Base-by-base conservation (phyloP, 2,888 invertebrate genomes). In the Clostera curtula region DNA sequence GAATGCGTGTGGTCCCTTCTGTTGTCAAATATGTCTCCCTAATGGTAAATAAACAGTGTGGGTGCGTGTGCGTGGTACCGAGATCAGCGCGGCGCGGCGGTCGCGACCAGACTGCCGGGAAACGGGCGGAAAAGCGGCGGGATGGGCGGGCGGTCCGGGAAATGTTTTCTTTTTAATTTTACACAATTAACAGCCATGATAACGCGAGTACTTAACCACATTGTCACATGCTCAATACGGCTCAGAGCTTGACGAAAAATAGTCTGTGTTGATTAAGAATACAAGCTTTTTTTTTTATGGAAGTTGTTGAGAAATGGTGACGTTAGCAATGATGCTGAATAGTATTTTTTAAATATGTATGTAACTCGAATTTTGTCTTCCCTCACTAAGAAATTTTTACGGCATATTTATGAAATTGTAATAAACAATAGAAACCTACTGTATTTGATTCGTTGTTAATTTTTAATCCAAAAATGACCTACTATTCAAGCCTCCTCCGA, bases 11-110 rank as follows among this genome's bases (percentile, higher is more conserved):
- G 54, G 64, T 61, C 63, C 57, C 65, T 58, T 53, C 44, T 58
- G 59, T 58, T 56, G 56, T 62, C 52, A 56, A 59, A 59, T 63
- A 61, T 67, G 61, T 36, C 55, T 52, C 38, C 58, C 36, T 59
- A 43, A 55, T 66, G 58, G 70, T 73, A 69, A 69, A 71, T 65
- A 73, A 76, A 73, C 64, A 65, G 57, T 65, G 66, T 70, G 50
- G 54, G 36, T 39, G 44, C 53, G 43, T 49, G 51, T 48, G 52
- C 57, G 43, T 49, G 44, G 38, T 47, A 12, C 41, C 42, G 53
- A 62, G 59, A 47, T 56, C 56, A 55, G 50, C 58, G 64, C 66
- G 50, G 40, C 66, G 66, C 76, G 70, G 57, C 73, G 68, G 61
- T 52, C 60, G 69, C 50, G 68, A 80, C 80, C 80, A 64, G 40